Evolutionary conservation across 2,797 vertebrate species (phyloP), one percentile per base, ranked within the genome.

Genomic region (Thripadectes ignobilis): DNA sequence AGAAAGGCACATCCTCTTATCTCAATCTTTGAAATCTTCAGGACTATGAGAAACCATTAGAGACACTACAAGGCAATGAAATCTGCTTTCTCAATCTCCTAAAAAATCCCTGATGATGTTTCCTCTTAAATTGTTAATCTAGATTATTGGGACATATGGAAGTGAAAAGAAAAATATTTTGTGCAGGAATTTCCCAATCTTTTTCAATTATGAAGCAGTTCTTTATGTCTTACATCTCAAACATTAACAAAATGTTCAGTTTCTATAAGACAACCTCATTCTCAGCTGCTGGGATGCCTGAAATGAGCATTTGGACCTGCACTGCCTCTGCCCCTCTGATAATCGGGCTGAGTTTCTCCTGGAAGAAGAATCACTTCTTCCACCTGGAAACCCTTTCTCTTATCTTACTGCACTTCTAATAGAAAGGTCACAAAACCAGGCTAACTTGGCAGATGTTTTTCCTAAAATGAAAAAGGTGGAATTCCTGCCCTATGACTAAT

Each of bases 291-390:
- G 43, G 38, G 39, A 54, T 66, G 68, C 21, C 73, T 92, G 51
- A 63, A 92, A 85, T 18, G 11, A 15, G 54, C 38, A 61, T 36
- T 39, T 39, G 17, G 22, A n/a, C 16, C 69, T 65, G 76, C 12
- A 7, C 29, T 45, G 59, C 58, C 30, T 81, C n/a, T 58, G 51
- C 41, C 66, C 58, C 29, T 0, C 29, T 0, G 0, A 29, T 22
- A 23, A 68, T 46, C 61, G 34, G 79, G 65, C 48, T 19, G 45
- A 45, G 22, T 13, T 80, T 41, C 83, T 38, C 22, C 52, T 62
- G 59, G 29, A 77, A 55, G 57, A 85, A 75, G 24, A 81, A 71
- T 51, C 32, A 49, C 39, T 43, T 81, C 13, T n/a, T 74, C 51
- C 43, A 83, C 41, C 48, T 71, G 52, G 43, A 89, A 85, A 66